Base-by-base conservation (phyloP, 2,888 invertebrate species). In the Copidosoma aretas region DNA sequence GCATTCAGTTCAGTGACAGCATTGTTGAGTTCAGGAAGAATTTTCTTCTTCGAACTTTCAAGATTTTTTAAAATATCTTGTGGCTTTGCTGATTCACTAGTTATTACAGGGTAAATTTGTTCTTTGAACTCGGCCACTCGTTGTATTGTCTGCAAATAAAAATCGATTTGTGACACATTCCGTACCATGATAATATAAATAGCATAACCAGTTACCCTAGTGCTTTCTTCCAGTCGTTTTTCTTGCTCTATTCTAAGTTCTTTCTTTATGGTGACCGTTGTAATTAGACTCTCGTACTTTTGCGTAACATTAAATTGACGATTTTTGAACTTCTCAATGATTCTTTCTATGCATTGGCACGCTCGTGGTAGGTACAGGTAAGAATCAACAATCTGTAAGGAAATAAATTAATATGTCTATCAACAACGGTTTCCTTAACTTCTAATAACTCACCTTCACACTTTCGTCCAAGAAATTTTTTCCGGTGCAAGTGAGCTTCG, bases 101-200 rank as follows among this genome's bases (percentile, higher is more conserved):
- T 90, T 73, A 93, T 89, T 59, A 91, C 87, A 24, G 93, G 93
- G 86, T 92, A 93, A 68, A 93, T 84, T 77, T 92, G 91, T 59
- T 88, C 87, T 79, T 91, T 90, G 77, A 92, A 86, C 82, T 90
- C 88, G 4, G 89, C 87, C 75, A 89, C 89, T 87, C 89, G 89
- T 74, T 87, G 87, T 73, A 90, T 86, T 24, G 88, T 89, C 90
- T 91, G 77, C 22, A 83, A 79, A 73, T n/a, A 14, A 46, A 46
- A 12, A 46, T 14, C 8, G 12, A 32, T 32, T 32, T 5, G 8
- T 32, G 8, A 32, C 8, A 32, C 8, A 5, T 8, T 32, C 4
- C 8, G 3, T 32, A 32, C 4, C 8, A 32, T 32, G 4, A 32
- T 5, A 32, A 32, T n/a, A n/a, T n/a, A 32, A 3, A 32, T 8